Base-by-base conservation (phyloP, 2,113 vertebrate genomes). In the Onychostruthus taczanowskii region DNA sequence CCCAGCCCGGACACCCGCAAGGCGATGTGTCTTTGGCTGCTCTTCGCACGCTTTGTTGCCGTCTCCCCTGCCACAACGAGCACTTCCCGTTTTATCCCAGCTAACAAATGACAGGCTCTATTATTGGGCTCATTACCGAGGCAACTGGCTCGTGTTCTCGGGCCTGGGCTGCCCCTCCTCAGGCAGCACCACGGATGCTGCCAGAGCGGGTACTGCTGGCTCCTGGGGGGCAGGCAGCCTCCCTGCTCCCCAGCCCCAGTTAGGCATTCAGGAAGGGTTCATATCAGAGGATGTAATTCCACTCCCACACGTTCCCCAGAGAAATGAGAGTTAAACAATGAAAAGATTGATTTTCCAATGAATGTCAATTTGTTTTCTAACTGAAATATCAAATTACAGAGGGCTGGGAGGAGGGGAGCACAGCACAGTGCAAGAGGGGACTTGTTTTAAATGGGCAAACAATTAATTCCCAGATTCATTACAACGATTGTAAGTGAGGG, bases 381-480 rank as follows among this genome's bases (percentile, higher is more conserved):
- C 90, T 18, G 6, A 89, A 97, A 95, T 97, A 96, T 96, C 96
- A 94, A 92, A 95, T 96, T 94, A 89, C 13, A 0, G 74, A 9
- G 30, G 64, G 77, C 61, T 73, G 61, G 69, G 95, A 87, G 83
- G 85, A 90, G 78, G 66, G 79, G 67, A 93, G 68, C 11, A 6
- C 0, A 0, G 44, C 46, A 15, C 41, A 17, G 87, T 74, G 88
- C 63, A 70, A 89, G 84, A 95, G 90, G 90, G 81, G 58, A 44
- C 93, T 93, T 84, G 91, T 95, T 92, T 84, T 76, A 94, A 89
- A 80, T 43, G 75, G 91, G 86, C 86, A 96, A 96, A 93, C 94
- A 96, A 96, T 97, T 97, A 96, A 97, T 97, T 93, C 74, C 61
- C 74, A 78, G 94, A 83, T 96, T 97, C 93, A 94, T 97, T 95